Evolutionary conservation across 1,140 invertebrate genomes (phyloP).

Genomic region (Pseudomyrmex flavicornis): DNA sequence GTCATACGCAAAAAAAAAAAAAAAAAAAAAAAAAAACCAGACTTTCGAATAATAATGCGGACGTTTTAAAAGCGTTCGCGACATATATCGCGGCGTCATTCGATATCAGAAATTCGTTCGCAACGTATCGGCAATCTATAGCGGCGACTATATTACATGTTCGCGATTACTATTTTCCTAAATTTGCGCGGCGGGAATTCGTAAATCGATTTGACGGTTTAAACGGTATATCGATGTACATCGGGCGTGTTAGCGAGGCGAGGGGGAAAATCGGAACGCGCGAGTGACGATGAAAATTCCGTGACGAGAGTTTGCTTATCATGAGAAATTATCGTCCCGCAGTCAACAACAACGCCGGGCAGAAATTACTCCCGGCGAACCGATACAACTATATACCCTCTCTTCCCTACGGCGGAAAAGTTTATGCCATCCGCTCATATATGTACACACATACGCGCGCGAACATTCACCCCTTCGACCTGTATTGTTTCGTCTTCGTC

Average conservation of each 20-base stretch:
- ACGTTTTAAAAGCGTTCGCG: not conserved
- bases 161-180: conserved; percentile 6
- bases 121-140: no score
- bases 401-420: conserved; percentile 3
- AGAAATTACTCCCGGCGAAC: conserved; percentile 20
- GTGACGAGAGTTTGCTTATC: conserved; percentile 70
- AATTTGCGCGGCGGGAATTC: conserved; percentile 13
- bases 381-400: conserved; percentile 23
- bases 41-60: no score
- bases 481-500: conserved; percentile 40
- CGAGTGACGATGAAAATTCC: conserved; percentile 57
- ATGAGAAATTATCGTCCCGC: conserved; percentile 55
- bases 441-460: not conserved
- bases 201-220: conserved; percentile 22
- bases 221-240: not conserved
- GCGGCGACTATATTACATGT: not conserved
- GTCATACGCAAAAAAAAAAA: no score
- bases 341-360: conserved; percentile 2
- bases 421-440: not conserved
- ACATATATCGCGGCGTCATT: not conserved
- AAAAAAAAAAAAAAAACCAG: no score
- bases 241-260: not conserved
- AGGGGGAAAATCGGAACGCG: not conserved
- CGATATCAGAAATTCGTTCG: no score
- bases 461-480: no score